These are phyloP conservation scores for Battus philenor DNA, from an alignment of 1,140 invertebrate genomes.

Conservation along the genomic window DNA sequence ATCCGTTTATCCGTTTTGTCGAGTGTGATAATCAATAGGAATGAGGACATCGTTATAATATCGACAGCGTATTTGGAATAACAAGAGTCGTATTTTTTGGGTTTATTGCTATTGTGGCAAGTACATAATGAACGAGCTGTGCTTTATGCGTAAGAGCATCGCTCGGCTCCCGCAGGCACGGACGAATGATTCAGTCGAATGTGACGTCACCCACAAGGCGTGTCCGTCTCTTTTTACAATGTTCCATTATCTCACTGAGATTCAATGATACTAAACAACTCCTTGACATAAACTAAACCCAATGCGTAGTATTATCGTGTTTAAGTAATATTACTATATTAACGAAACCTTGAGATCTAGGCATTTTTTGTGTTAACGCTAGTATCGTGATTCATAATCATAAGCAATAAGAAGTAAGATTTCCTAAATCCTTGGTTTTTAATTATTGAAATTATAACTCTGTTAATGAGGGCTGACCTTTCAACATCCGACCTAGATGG, in stretches of 20 bases:
- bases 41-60: constrained; percentile 20
- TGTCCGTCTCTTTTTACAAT: constrained; percentile 43
- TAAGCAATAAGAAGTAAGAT: constrained; percentile 31
- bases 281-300: background rate
- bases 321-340: no score
- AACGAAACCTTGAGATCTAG: constrained; percentile 3
- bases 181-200: constrained; percentile 42
- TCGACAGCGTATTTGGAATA: constrained; percentile 22
- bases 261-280: constrained; percentile 10
- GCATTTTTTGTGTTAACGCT: constrained; percentile 9
- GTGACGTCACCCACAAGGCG: constrained; percentile 55
- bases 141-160: constrained; percentile 20
- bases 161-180: constrained; percentile 17
- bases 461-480: constrained; percentile 58
- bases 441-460: constrained; percentile 49
- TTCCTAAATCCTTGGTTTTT: constrained; percentile 51
- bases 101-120: constrained; percentile 17
- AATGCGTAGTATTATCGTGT: constrained; percentile 1
- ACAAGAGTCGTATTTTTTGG: constrained; percentile 14
- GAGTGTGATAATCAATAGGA: constrained; percentile 18
- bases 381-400: constrained; percentile 13
- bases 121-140: constrained; percentile 7
- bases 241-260: constrained; percentile 15
- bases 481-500: constrained; percentile 53
- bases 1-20: constrained; percentile 6